Percentiles rank a stretch among this genome's conserved stretches.
These are phyloP conservation scores for Bergia sp. DNA, from an alignment of 92 coral and sea anemone species.

Conservation along the genomic window DNA sequence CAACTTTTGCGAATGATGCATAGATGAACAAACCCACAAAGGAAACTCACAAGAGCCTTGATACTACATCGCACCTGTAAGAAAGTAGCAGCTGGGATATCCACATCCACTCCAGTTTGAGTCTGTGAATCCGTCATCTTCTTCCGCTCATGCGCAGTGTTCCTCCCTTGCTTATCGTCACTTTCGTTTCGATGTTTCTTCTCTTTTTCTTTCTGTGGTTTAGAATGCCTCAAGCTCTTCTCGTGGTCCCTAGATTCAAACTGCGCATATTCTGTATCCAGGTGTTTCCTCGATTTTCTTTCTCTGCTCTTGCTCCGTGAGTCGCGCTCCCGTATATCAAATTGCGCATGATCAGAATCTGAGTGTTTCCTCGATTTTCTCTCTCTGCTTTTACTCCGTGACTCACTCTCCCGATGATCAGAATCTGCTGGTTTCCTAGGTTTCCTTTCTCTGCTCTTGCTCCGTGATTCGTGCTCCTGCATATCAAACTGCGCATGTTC, in stretches of 20 bases:
- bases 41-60: background rate
- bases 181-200: constrained; percentile 3
- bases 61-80: constrained; percentile 5
- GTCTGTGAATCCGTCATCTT: constrained; percentile 22
- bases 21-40: background rate
- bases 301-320: constrained; percentile 11
- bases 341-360: constrained; percentile 18
- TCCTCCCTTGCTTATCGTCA: background rate
- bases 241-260: background rate
- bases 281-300: constrained; percentile 6
- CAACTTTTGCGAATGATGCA: no score
- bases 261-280: constrained; percentile 33
- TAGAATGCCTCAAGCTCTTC: background rate
- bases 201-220: constrained; percentile 23
- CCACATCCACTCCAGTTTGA: constrained; percentile 33
- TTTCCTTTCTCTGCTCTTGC: background rate
- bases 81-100: constrained; percentile 23
- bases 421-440: constrained; percentile 3
- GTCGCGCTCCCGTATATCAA: background rate
- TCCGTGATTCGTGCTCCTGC: background rate
- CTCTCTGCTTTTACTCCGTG: background rate
- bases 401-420: background rate
- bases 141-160: background rate
- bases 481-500: constrained; percentile 21
- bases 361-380: constrained; percentile 13